Percentiles rank a stretch among this genome's conserved stretches.
Conservation (phyloP, 1,140 invertebrate species). For the Leptopilina boulardi region DNA sequence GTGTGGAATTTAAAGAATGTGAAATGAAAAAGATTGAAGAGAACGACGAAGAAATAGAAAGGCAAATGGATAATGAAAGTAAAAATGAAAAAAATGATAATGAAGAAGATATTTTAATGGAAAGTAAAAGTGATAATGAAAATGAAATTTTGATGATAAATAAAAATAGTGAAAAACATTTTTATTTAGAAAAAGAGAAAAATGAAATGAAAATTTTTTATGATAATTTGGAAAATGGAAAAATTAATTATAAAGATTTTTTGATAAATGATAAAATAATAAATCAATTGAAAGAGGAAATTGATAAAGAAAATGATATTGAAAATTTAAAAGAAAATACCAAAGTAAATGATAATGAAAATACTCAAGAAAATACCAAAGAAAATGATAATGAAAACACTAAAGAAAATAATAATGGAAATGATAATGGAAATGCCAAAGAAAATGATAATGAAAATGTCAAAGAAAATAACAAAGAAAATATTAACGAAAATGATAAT, state of each 20-base stretch:
- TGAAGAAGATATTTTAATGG: constrained; percentile 36
- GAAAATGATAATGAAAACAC: constrained; percentile 2
- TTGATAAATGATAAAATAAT: constrained; percentile 36
- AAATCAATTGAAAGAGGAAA: constrained; percentile 3
- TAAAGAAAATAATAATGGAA: no score
- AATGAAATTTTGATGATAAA: constrained; percentile 48
- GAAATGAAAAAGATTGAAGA: constrained; percentile 41
- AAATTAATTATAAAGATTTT: constrained; percentile 34
- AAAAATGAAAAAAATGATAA: neutral
- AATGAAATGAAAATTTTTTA: neutral
- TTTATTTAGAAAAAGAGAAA: neutral
- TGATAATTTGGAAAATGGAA: neutral
- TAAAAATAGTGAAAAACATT: neutral
- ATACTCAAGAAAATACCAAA: constrained; percentile 8
- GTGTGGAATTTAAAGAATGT: constrained; percentile 53
- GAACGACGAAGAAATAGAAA: neutral
- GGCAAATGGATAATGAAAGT: constrained; percentile 18
- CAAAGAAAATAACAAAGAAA: no score
- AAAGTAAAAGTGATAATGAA: constrained; percentile 40
- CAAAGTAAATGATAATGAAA: no score
- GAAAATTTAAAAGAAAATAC: neutral
- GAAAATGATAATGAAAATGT: no score
- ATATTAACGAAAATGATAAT: no score
- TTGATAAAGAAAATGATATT: neutral
- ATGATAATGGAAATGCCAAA: no score